These are phyloP conservation scores for Athalia cordata DNA, from an alignment of 2,888 invertebrate species.

Conservation along the genomic window DNA sequence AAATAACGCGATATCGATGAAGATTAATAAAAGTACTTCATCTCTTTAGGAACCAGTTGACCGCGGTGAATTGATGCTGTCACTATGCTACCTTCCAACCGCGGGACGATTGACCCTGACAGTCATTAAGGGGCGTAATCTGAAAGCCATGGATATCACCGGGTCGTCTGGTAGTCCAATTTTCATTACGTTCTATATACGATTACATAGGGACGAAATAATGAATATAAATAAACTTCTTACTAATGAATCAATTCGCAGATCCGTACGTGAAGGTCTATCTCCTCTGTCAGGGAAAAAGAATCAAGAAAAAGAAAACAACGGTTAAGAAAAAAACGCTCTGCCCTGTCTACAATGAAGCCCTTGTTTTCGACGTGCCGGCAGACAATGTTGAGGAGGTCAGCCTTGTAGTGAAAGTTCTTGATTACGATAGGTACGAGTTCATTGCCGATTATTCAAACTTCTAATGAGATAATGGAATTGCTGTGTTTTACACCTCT, in stretches of 20 bases:
- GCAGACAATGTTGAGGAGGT: constrained; percentile 88
- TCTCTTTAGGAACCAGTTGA: constrained; percentile 85
- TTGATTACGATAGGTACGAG: constrained; percentile 90
- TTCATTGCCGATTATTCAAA: neutral
- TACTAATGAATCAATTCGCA: constrained; percentile 67
- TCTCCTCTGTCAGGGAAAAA: constrained; percentile 89
- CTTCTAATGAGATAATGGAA: neutral
- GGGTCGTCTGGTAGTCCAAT: constrained; percentile 87
- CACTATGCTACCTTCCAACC: constrained; percentile 92
- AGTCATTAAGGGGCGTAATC: constrained; percentile 92
- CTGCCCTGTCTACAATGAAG: constrained; percentile 94
- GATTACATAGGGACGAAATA: too few species aligned
- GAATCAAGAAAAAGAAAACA: constrained; percentile 95
- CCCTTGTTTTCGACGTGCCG: constrained; percentile 93
- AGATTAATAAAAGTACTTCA: too few species aligned
- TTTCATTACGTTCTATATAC: neutral
- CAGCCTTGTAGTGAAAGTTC: constrained; percentile 88
- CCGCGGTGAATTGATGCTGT: constrained; percentile 93
- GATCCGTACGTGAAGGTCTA: constrained; percentile 97
- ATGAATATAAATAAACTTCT: neutral
- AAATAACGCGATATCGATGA: too few species aligned
- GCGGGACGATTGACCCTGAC: constrained; percentile 93
- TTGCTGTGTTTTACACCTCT: neutral
- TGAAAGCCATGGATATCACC: constrained; percentile 95
- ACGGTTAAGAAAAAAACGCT: constrained; percentile 91